Percentiles rank a stretch among this genome's conserved stretches.
Evolutionary conservation across 2,797 vertebrate genomes (phyloP).

Genomic region (Margarornis squamiger): DNA sequence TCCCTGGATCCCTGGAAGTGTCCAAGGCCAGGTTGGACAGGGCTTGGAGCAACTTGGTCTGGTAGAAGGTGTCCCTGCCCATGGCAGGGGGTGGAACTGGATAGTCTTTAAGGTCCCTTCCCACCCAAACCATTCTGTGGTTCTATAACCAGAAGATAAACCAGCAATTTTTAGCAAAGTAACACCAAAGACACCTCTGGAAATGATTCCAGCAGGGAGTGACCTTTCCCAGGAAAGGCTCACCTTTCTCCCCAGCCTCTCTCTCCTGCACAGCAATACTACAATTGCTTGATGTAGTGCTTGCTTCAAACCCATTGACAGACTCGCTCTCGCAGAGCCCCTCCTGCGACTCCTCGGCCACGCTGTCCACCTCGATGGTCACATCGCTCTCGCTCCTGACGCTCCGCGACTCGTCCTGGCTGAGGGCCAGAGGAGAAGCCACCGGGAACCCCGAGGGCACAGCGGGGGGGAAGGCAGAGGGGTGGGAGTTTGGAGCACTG

Average conservation of each 20-base stretch:
- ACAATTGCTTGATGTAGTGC: slow-evolving; percentile 82
- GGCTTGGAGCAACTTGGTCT: not conserved
- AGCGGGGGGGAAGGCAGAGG: slow-evolving; percentile 64
- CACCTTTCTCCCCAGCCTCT: slow-evolving; percentile 87
- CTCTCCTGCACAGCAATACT: slow-evolving; percentile 81
- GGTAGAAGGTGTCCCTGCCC: too few species aligned
- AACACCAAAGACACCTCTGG: not conserved
- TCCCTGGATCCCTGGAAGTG: too few species aligned
- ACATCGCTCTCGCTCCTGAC: slow-evolving; percentile 82
- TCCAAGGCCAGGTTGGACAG: fast-evolving
- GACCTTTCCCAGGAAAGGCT: not conserved
- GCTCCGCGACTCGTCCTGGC: slow-evolving; percentile 84
- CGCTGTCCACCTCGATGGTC: slow-evolving; percentile 82
- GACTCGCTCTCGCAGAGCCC: slow-evolving; percentile 83
- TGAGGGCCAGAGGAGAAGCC: slow-evolving; percentile 76
- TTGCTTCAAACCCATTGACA: slow-evolving; percentile 85
- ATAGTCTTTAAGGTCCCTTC: not conserved
- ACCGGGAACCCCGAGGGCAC: slow-evolving; percentile 71
- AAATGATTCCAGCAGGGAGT: not conserved
- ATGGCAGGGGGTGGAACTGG: not conserved
- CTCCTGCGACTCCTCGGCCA: slow-evolving; percentile 84
- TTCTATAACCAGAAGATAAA: not conserved
- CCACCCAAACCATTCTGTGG: not conserved
- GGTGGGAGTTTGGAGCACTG: slow-evolving; percentile 41
- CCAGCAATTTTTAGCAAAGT: not conserved